Evolutionary conservation across 2,797 vertebrate species (phyloP), one percentile per base, ranked within the genome.

Genomic region (Ctenopoma multispine): DNA sequence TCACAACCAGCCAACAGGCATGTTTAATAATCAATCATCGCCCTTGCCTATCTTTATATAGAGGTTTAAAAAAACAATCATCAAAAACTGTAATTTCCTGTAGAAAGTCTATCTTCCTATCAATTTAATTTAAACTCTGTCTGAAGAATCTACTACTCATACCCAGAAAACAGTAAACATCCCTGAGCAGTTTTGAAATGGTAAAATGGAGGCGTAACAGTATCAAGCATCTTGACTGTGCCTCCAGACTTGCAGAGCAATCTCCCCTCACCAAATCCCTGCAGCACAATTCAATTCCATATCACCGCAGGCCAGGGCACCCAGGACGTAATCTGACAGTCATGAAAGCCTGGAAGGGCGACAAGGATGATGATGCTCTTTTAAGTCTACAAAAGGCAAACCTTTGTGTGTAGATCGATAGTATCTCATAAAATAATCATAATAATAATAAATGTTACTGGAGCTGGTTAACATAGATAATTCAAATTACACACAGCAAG

Each of bases 251-350:
- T 57, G 53, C 79, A 23, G 60, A 87, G 80, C 77, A 87, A 89
- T 90, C 81, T 86, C 31, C 56, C 67, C 54, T 56, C 66, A 69
- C 78, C 61, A 89, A 90, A 89, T 89, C 87, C 87, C 91, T 63
- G 69, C 78, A 84, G 87, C 83, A 81, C 85, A 87, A 85, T 89
- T 89, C 90, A 92, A 90, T 91, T 90, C 88, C 79, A 69, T 65
- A 82, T 81, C 83, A 84, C 89, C 71, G 77, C 76, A 86, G 88
- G 89, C 64, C 78, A 80, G 54, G 72, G 76, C 72, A 69, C 55
- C 79, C 54, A 27, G 79, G 69, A 82, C 61, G 40, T 72, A 76
- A 90, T 85, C 80, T 84, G 83, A 84, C 81, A 87, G 81, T 64
- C 81, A 77, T 82, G 79, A 87, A 83, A 83, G 81, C 69, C 69